These are phyloP conservation scores for Anoplophora glabripennis DNA, from an alignment of 1,140 invertebrate species.

Conservation along the genomic window DNA sequence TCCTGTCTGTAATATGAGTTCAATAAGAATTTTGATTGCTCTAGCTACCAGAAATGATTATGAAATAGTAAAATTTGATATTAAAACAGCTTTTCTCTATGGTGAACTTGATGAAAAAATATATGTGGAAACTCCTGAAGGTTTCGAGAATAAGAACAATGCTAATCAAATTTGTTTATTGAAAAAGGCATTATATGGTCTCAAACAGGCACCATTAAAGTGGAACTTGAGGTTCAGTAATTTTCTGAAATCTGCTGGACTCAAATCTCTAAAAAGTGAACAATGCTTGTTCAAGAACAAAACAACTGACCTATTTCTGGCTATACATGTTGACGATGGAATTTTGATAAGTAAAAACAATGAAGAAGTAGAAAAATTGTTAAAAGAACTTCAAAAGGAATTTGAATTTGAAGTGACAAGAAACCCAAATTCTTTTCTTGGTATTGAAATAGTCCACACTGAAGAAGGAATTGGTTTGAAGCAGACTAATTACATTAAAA, in stretches of 20 bases:
- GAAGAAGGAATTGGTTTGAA: neutral
- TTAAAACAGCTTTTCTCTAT: constrained; percentile 48
- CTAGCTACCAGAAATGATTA: constrained; percentile 17
- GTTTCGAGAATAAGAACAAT: constrained; percentile 28
- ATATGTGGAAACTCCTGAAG: constrained; percentile 46
- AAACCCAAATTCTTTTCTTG: constrained; percentile 17
- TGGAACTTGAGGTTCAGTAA: constrained; percentile 42
- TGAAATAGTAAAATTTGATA: constrained; percentile 35
- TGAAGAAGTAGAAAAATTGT: no score
- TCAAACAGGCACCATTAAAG: constrained; percentile 49
- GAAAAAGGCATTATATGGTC: constrained; percentile 49
- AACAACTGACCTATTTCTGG: constrained; percentile 2
- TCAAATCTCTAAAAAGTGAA: constrained; percentile 3
- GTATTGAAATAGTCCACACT: constrained; percentile 9
- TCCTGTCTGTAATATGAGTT: constrained; percentile 39
- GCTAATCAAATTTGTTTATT: constrained; percentile 16
- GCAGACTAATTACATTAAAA: constrained; percentile 1
- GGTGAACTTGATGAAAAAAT: constrained; percentile 49
- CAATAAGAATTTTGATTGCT: constrained; percentile 32
- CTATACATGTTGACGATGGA: constrained; percentile 20
- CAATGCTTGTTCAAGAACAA: neutral
- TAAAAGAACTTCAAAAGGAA: no score
- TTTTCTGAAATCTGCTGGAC: neutral
- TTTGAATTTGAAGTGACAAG: no score
- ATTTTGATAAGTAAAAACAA: neutral